Evolutionary conservation across 2,797 vertebrate genomes (phyloP).

Genomic region (Manis crassicaudata): DNA sequence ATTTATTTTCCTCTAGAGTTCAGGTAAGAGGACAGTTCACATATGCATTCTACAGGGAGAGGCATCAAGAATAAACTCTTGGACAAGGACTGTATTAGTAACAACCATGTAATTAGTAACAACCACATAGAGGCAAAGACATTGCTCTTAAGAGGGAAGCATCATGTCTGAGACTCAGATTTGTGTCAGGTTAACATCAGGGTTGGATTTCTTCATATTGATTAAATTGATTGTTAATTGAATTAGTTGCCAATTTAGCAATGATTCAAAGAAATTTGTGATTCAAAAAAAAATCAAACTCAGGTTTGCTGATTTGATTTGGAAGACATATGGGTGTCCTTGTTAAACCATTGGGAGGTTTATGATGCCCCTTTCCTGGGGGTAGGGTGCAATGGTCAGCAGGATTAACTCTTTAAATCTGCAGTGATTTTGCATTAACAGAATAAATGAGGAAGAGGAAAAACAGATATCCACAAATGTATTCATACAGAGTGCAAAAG

Average conservation of each 20-base stretch:
- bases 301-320: slow-evolving; percentile 14
- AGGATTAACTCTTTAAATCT: slow-evolving; percentile 19
- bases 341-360: background rate
- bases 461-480: background rate
- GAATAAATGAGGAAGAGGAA: background rate
- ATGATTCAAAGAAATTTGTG: slow-evolving; percentile 13
- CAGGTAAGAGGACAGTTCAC: background rate
- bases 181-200: slow-evolving; percentile 28
- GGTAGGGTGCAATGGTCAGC: background rate
- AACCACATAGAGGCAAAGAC: background rate
- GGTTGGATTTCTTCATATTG: slow-evolving; percentile 20
- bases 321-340: background rate
- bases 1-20: slow-evolving; percentile 9
- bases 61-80: slow-evolving; percentile 5
- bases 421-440: background rate
- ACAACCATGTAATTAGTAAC: background rate
- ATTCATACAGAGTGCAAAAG: background rate
- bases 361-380: background rate
- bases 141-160: background rate
- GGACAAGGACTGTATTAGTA: background rate
- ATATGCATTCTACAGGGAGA: background rate
- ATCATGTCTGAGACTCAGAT: background rate
- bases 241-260: slow-evolving; percentile 59
- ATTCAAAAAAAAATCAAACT: background rate
- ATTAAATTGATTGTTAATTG: slow-evolving; percentile 38